These are phyloP conservation scores for Saimiri boliviensis DNA, from an alignment of 2,113 vertebrate genomes.

Conservation along the genomic window DNA sequence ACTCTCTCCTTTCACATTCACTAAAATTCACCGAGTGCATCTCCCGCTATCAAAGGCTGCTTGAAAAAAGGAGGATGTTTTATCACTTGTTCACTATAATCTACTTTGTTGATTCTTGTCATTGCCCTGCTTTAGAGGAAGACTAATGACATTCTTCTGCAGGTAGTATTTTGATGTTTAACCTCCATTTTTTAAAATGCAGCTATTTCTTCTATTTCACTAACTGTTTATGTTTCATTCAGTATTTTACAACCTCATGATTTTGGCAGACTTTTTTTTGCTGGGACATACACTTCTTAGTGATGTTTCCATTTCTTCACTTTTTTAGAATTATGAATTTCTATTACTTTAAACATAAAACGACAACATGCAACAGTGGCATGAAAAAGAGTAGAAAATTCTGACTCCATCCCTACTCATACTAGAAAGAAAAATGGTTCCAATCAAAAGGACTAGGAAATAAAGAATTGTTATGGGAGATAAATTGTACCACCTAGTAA, in stretches of 20 bases:
- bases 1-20: background rate
- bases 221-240: constrained; percentile 47
- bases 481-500: constrained; percentile 18
- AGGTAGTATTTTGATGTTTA: background rate
- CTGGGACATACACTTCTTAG: background rate
- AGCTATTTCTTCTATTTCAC: constrained; percentile 43
- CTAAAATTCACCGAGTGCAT: background rate
- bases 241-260: constrained; percentile 18
- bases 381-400: constrained; percentile 51
- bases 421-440: constrained; percentile 48
- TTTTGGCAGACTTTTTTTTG: background rate
- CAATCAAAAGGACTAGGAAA: constrained; percentile 56
- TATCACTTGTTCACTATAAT: background rate
- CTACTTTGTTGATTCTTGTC: constrained; percentile 25
- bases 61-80: background rate
- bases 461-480: constrained; percentile 54
- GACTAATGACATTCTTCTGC: background rate
- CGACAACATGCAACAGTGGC: background rate
- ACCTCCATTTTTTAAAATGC: background rate
- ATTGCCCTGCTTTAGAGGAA: background rate
- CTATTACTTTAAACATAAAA: constrained; percentile 19
- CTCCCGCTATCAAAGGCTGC: background rate
- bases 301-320: background rate
- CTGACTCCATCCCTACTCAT: background rate
- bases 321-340: constrained; percentile 49